These are phyloP conservation scores for Allophyes oxyacanthae DNA, from an alignment of 2,888 invertebrate species.

Conservation along the genomic window DNA sequence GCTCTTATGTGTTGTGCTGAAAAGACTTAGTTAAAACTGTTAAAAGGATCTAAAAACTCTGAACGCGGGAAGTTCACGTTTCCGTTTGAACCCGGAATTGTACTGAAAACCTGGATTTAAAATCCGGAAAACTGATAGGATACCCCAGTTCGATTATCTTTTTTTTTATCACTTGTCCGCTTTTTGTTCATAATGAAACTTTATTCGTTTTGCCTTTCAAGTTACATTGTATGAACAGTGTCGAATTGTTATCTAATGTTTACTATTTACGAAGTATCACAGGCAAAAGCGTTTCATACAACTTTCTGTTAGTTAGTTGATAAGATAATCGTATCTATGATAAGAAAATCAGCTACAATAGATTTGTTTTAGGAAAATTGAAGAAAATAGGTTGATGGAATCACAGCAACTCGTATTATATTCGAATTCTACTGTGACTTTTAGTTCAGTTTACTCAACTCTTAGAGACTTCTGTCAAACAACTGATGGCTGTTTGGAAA, in stretches of 20 bases:
- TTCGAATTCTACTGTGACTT: not conserved
- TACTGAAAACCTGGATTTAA: conserved; percentile 37
- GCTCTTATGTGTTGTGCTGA: no score
- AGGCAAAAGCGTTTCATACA: conserved; percentile 41
- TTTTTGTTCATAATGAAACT: conserved; percentile 25
- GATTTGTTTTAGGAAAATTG: conserved; percentile 33
- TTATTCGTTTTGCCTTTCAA: conserved; percentile 15
- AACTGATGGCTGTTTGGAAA: no score
- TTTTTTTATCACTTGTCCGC: conserved; percentile 26
- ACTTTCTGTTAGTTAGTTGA: conserved; percentile 55
- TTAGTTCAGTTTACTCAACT: no score
- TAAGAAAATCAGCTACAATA: conserved; percentile 43
- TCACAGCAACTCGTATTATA: conserved; percentile 4
- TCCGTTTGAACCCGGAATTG: conserved; percentile 52
- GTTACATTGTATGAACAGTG: conserved; percentile 36
- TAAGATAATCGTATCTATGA: conserved; percentile 50
- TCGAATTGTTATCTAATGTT: conserved; percentile 49
- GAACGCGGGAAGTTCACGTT: conserved; percentile 24
- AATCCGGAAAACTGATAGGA: conserved; percentile 33
- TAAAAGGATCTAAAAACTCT: conserved; percentile 14
- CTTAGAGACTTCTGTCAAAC: no score
- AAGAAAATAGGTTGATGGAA: conserved; percentile 23
- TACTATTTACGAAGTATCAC: conserved; percentile 47
- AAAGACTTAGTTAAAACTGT: no score
- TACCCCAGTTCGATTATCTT: conserved; percentile 34